phyloP scores from a whole-genome alignment of 2,113 vertebrate species.

The Drymodes brunneopygia region DNA sequence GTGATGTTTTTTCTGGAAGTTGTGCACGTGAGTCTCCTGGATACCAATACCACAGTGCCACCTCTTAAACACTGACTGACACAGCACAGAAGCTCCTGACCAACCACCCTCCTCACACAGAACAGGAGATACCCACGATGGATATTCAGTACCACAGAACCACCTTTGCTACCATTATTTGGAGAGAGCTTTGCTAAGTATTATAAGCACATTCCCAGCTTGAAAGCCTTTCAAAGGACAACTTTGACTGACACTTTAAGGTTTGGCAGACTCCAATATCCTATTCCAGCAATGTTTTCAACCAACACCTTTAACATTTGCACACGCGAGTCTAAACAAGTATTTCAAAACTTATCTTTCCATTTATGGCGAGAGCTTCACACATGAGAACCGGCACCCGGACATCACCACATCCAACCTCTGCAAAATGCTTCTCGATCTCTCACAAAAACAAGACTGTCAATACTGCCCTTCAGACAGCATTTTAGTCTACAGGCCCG shows the following conservation, averaged over 20 bases:
- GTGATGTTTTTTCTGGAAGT: neutral
- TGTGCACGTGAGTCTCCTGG: neutral
- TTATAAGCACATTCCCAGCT: neutral
- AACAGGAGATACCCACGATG: neutral
- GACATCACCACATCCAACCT: neutral
- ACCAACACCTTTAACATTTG: neutral
- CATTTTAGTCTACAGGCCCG: neutral
- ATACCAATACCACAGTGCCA: neutral
- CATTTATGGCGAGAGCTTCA: neutral
- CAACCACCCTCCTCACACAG: neutral
- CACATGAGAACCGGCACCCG: neutral
- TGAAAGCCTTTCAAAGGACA: neutral
- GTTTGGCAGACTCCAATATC: neutral
- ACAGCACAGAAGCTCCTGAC: neutral
- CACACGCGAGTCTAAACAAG: neutral
- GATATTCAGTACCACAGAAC: neutral
- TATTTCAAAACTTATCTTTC: neutral
- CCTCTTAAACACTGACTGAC: neutral
- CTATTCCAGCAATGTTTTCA: neutral
- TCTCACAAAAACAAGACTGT: neutral
- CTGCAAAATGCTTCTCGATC: neutral
- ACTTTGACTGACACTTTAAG: neutral
- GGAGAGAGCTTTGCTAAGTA: neutral
- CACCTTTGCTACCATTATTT: accelerated
- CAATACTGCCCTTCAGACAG: neutral